A percentile compares a stretch with the other conserved stretches of the same genome.
phyloP scores from a whole-genome alignment of 2,888 invertebrate genomes.

The Drymonia ruficornis region DNA sequence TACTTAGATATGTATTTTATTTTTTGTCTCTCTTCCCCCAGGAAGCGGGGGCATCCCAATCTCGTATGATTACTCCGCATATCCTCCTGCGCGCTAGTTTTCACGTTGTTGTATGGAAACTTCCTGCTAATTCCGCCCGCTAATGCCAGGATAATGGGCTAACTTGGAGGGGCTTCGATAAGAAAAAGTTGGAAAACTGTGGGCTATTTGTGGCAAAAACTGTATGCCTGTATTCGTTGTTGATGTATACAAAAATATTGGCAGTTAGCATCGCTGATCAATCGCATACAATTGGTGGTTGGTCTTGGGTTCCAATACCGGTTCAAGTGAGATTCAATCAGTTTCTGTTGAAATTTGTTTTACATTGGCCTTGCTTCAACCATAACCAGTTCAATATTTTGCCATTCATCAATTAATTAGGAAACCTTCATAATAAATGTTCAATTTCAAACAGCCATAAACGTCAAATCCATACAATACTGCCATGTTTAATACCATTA shows the following conservation, averaged over 20 bases:
- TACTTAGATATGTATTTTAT: too few species aligned
- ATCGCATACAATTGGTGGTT: too few species aligned
- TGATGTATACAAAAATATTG: neutral
- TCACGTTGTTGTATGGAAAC: constrained; percentile 31
- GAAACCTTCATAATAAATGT: neutral
- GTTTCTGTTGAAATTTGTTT: too few species aligned
- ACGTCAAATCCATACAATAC: neutral
- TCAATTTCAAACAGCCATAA: neutral
- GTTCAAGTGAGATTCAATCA: too few species aligned
- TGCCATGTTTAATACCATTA: neutral
- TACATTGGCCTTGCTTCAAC: too few species aligned
- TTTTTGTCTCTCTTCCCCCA: neutral
- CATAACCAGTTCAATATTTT: too few species aligned
- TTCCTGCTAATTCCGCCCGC: constrained; percentile 26
- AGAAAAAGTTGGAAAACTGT: neutral
- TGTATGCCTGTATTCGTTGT: too few species aligned
- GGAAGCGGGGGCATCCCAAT: constrained; percentile 7
- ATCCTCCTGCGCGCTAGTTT: constrained; percentile 26
- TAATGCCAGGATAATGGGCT: constrained; percentile 29
- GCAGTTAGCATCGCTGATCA: too few species aligned
- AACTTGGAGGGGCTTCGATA: constrained; percentile 13
- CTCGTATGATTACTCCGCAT: constrained; percentile 30
- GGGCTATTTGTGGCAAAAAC: neutral
- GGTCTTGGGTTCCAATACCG: too few species aligned
- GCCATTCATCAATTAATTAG: neutral